Conservation (phyloP, 2,888 invertebrate species). For the Limenitis camilla region DNA sequence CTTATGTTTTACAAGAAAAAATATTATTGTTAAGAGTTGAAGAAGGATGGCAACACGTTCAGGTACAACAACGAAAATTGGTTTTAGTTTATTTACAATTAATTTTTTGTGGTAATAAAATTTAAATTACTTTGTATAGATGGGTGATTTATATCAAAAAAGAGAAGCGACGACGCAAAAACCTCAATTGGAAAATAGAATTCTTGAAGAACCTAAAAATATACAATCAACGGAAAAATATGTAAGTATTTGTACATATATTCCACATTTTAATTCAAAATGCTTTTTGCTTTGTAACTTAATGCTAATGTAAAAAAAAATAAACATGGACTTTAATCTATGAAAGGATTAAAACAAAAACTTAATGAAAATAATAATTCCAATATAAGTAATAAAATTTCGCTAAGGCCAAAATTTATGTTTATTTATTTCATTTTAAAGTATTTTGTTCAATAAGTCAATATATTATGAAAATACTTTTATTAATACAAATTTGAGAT, state of each 20-base stretch:
- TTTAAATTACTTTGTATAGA: constrained; percentile 24
- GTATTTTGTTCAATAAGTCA: too few relatives aligned
- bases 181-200: not conserved
- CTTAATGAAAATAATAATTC: too few relatives aligned
- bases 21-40: constrained; percentile 50
- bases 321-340: too few relatives aligned
- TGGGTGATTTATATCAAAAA: constrained; percentile 30
- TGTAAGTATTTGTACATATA: constrained; percentile 15
- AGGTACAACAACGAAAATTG: constrained; percentile 36
- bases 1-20: constrained; percentile 54
- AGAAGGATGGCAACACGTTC: constrained; percentile 52
- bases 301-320: too few relatives aligned
- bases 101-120: not conserved
- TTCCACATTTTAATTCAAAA: not conserved
- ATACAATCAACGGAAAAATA: constrained; percentile 4
- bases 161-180: constrained; percentile 11
- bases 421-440: too few relatives aligned
- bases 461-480: too few relatives aligned
- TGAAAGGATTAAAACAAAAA: too few relatives aligned
- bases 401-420: too few relatives aligned
- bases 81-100: not conserved
- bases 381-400: too few relatives aligned
- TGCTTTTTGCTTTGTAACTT: too few relatives aligned
- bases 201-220: not conserved
- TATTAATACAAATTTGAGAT: too few relatives aligned